Conservation (phyloP, 2,888 invertebrate genomes). For the Zygogramma bicolorata region DNA sequence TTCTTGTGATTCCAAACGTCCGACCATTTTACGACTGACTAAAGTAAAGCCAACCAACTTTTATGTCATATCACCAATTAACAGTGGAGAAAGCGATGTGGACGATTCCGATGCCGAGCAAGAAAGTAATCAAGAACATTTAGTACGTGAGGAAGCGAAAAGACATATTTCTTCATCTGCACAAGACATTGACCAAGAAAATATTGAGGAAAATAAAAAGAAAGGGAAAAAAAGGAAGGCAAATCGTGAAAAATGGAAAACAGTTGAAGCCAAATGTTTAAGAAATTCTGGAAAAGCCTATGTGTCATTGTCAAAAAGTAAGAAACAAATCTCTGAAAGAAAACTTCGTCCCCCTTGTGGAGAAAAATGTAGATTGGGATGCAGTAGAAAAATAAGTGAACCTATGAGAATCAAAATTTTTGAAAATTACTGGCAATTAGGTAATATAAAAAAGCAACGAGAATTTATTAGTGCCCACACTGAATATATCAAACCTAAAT, state of each 20-base stretch:
- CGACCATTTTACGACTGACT: neutral
- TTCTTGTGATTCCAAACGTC: conserved; percentile 6
- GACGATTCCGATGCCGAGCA: neutral
- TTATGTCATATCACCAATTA: conserved; percentile 4
- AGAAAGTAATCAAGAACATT: neutral
- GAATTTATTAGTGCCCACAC: neutral
- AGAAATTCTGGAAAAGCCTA: conserved; percentile 18
- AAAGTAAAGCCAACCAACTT: neutral
- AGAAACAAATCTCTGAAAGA: neutral
- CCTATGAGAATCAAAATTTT: neutral
- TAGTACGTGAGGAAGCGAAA: neutral
- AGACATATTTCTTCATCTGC: neutral
- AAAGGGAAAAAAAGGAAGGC: conserved; percentile 7
- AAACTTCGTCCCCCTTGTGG: conserved; percentile 3
- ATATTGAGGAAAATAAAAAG: neutral
- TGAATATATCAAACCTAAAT: conserved; percentile 4
- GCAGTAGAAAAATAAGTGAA: conserved; percentile 8
- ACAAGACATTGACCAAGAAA: neutral
- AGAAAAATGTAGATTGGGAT: conserved; percentile 14
- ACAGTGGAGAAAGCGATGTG: neutral
- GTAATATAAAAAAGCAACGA: neutral
- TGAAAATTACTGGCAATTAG: neutral
- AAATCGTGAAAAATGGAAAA: conserved; percentile 2
- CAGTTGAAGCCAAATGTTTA: conserved; percentile 8
- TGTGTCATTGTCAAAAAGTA: neutral